Evolutionary conservation across 2,888 invertebrate species (phyloP), one percentile per base, ranked within the genome.

Genomic region (Cephus rjabovi): DNA sequence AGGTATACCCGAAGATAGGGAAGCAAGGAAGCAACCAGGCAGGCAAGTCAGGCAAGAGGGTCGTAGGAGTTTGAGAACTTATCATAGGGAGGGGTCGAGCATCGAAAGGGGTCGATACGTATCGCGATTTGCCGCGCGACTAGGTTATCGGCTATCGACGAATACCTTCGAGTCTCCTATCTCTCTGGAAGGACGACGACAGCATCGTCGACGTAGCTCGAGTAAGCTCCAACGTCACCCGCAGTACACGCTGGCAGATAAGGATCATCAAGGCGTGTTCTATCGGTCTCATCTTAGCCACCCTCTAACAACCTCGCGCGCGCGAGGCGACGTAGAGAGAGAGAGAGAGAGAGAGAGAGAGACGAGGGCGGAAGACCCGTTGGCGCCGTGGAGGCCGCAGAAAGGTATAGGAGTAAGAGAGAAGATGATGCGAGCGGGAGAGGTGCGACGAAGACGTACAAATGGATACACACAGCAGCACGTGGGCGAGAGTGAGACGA

Each of bases 221-320:
- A 23, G 56, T 56, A 56, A 23, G 56, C 56, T 71, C 33, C 71
- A 34, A 71, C 71, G 71, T 71, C 71, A 71, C 71, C 31, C 30
- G 56, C 56, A 79, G 81, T 85, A 83, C 81, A 81, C 83, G 82
- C 79, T 80, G 83, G 81, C 85, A 85, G 89, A 90, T 89, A 90
- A 87, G 87, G 84, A 90, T 89, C 89, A 86, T 86, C 87, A 85
- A 87, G 88, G 86, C 90, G 87, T 89, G 90, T 86, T 87, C 87
- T 89, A 90, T 90, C 90, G 88, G 86, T 81, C 84, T 88, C 87
- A 89, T 90, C 90, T 89, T 85, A 79, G 84, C 85, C 87, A 84
- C 82, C 83, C 87, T 87, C 87, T 85, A 84, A 88, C 89, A 87
- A 85, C 86, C 84, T 81, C 76, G 79, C 78, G 76, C 79, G 76